Base-by-base conservation (phyloP, 2,113 vertebrate genomes). In the Oxyura jamaicensis region DNA sequence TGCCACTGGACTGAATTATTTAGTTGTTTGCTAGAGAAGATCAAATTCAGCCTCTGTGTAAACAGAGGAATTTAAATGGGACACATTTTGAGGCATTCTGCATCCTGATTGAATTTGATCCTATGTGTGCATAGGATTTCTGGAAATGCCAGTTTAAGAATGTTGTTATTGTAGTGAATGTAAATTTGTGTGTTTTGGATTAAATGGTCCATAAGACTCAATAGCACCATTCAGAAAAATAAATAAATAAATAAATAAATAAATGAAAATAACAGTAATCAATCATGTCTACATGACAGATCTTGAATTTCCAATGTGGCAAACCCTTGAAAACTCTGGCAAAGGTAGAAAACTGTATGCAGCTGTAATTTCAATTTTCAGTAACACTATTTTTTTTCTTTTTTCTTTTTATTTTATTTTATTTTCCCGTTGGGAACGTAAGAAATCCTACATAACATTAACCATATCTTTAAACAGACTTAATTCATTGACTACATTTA, bases 1-100 rank as follows among this genome's bases (percentile, higher is more conserved):
- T 93, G 88, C 66, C 73, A 88, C 72, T 91, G 80, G 74, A 82
- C 84, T 97, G 90, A 97, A 97, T 97, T 97, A 96, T 97, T 97
- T 95, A 95, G 80, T 86, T 94, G 91, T 93, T 97, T 96, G 76
- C 69, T 86, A 81, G 76, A 96, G 35, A 86, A 60, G 90, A 90
- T 95, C 91, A 88, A 88, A 92, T 95, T 91, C 88, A 95, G 77
- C 56, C 81, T 62, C 52, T 8, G 2, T 84, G 73, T 92, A 92
- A 96, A 81, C 82, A 94, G 88, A 62, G 19, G 95, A 68, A 84
- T 77, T 88, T 93, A 96, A 95, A 92, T 93, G 56, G 85, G 71
- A 90, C 93, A 90, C 60, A 82, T 74, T 88, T 82, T 75, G 87
- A 83, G 66, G 83, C 68, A 74, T 69, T 74, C 92, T 88, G 82